A percentile compares a stretch with the other conserved stretches of the same genome.
These are phyloP conservation scores for Antechinus flavipes DNA, from an alignment of 2,113 vertebrate species.

Conservation along the genomic window DNA sequence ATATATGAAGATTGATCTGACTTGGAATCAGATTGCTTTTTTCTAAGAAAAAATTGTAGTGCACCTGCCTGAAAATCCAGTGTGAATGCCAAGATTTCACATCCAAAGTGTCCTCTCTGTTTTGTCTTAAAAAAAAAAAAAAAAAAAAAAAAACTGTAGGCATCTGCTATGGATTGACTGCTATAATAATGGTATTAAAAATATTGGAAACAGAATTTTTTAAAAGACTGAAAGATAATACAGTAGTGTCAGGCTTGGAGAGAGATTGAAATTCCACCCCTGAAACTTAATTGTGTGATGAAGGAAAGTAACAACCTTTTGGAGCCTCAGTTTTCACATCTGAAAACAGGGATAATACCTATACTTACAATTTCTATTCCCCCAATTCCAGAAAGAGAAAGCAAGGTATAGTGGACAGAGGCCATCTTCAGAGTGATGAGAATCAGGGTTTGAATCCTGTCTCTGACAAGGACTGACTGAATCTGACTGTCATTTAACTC, in stretches of 20 bases:
- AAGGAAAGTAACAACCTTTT: neutral
- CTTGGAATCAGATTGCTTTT: constrained; percentile 31
- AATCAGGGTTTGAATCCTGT: neutral
- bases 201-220: neutral
- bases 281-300: neutral
- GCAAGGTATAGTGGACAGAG: neutral
- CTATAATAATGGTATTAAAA: neutral
- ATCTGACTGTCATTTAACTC: neutral
- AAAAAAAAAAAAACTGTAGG: neutral
- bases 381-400: neutral
- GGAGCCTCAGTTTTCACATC: neutral
- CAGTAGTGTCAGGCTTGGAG: neutral
- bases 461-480: neutral
- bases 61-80: constrained; percentile 33
- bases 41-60: neutral
- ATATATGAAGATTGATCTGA: neutral
- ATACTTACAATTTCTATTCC: neutral
- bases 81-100: constrained; percentile 31
- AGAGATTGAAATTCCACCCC: neutral
- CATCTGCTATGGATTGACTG: neutral
- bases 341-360: neutral
- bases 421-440: neutral
- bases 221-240: neutral
- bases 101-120: constrained; percentile 41
- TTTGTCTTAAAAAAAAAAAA: neutral